phyloP scores from a whole-genome alignment of 2,888 invertebrate species.

The Thumatha senex region DNA sequence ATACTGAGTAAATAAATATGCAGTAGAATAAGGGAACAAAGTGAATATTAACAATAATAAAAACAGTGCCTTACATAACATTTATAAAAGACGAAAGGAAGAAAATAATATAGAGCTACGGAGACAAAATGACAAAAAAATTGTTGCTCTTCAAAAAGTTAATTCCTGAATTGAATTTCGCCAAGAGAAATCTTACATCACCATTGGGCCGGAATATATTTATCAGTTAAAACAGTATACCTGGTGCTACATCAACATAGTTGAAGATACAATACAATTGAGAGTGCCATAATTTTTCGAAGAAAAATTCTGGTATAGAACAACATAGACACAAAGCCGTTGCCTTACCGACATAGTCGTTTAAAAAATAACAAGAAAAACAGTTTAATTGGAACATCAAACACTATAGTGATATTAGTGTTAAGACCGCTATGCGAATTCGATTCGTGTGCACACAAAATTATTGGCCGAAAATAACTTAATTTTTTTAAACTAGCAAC shows the following conservation, averaged over 20 bases:
- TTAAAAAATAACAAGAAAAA: constrained; percentile 40
- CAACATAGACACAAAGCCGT: constrained; percentile 43
- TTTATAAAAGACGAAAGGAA: constrained; percentile 62
- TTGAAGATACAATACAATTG: constrained; percentile 54
- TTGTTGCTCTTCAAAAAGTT: constrained; percentile 77
- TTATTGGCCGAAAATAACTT: constrained; percentile 67
- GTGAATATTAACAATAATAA: constrained; percentile 59
- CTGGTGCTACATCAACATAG: constrained; percentile 70
- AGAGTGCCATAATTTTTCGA: constrained; percentile 71
- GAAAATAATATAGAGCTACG: constrained; percentile 60
- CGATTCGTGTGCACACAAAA: constrained; percentile 59
- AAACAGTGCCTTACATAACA: constrained; percentile 76
- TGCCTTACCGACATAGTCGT: constrained; percentile 81
- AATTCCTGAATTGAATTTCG: constrained; percentile 77
- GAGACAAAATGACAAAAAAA: constrained; percentile 82
- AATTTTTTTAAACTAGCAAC: constrained; percentile 29
- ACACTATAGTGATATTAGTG: constrained; percentile 63
- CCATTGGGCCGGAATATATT: constrained; percentile 72
- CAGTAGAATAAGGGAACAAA: constrained; percentile 68
- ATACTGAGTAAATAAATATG: constrained; percentile 39
- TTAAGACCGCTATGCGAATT: constrained; percentile 69
- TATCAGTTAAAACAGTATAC: constrained; percentile 65
- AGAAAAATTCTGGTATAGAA: constrained; percentile 61
- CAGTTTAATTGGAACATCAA: constrained; percentile 43
- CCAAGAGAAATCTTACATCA: constrained; percentile 76